Percentiles rank a stretch among this genome's conserved stretches.
phyloP scores from a whole-genome alignment of 2,113 vertebrate genomes.

The Zingel zingel region DNA sequence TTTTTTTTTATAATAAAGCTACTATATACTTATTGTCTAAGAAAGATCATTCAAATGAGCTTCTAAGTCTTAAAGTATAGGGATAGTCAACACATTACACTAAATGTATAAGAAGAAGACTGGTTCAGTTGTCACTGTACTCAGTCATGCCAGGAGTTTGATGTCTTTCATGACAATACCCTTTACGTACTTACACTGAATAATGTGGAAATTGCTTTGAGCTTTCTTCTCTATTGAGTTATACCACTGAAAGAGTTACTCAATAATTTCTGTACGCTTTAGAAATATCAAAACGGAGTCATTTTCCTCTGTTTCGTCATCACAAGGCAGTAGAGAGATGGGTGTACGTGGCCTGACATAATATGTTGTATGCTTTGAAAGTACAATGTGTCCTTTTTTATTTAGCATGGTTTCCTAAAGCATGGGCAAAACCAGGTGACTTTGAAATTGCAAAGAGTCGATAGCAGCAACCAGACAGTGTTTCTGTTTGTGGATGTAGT shows the following conservation, averaged over 20 bases:
- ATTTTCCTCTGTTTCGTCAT: constrained; percentile 6
- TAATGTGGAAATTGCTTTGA: background rate
- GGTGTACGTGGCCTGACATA: background rate
- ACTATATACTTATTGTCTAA: background rate
- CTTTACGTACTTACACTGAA: background rate
- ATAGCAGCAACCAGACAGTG: background rate
- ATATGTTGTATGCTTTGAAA: background rate
- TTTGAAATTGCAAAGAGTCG: background rate
- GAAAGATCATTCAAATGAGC: background rate
- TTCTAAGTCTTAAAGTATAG: too few relatives aligned
- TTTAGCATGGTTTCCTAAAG: background rate
- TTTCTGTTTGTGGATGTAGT: background rate
- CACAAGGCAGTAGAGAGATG: background rate
- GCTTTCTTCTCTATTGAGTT: background rate
- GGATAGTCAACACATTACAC: too few relatives aligned
- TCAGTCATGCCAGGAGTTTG: background rate
- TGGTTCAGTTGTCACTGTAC: background rate
- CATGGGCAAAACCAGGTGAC: background rate
- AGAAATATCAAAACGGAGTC: background rate
- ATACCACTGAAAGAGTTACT: background rate
- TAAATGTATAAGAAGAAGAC: background rate
- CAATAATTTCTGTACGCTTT: too few relatives aligned
- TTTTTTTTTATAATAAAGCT: background rate
- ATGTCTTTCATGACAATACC: background rate
- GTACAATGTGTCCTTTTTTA: background rate